A percentile compares a stretch with the other conserved stretches of the same genome.
Conservation (phyloP, 2,797 vertebrate species). For the Babyrousa celebensis region DNA sequence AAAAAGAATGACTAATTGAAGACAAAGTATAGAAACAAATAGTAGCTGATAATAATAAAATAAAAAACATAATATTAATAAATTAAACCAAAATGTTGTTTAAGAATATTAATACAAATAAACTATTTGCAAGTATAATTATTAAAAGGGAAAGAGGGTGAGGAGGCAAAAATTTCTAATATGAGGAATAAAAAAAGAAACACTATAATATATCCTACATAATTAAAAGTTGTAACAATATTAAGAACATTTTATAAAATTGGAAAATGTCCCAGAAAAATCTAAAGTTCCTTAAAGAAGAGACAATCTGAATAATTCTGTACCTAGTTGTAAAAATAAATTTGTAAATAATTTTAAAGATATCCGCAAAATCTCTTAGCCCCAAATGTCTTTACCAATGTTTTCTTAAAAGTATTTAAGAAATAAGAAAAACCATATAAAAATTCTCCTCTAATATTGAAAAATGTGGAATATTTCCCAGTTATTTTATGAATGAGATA, state of each 20-base stretch:
- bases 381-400: background rate
- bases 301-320: background rate
- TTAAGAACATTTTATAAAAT: background rate
- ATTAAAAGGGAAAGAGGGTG: background rate
- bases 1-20: background rate
- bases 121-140: background rate
- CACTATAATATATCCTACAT: background rate
- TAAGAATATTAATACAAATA: background rate
- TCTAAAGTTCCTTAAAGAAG: background rate
- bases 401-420: background rate
- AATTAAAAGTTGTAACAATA: background rate
- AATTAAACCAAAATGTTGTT: background rate
- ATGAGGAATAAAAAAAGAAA: background rate
- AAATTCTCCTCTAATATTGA: background rate
- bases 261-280: background rate
- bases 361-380: background rate
- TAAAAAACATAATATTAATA: background rate
- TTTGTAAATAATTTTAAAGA: slow-evolving; percentile 53
- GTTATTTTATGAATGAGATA: background rate
- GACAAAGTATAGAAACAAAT: background rate
- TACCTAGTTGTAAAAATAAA: slow-evolving; percentile 2
- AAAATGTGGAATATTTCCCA: background rate
- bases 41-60: background rate
- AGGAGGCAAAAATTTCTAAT: background rate
- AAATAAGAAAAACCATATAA: background rate